Base-by-base conservation (phyloP, 92 coral and sea anemone genomes). In the Umimayanthus kanabou region DNA sequence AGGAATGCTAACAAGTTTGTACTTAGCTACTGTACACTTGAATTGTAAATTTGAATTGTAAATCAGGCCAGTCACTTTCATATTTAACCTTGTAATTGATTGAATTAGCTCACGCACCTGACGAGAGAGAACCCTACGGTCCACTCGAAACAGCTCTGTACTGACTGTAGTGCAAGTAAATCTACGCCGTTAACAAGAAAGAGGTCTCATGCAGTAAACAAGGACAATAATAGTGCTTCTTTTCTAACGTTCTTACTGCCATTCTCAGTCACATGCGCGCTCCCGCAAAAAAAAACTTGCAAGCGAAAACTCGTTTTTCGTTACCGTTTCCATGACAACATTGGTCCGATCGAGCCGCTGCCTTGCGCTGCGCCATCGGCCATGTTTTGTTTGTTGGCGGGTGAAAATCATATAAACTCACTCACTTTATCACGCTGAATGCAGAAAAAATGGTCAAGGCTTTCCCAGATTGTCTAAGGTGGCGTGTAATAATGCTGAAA, bases 221-320 rank as follows among this genome's bases (percentile, higher is more conserved):
- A n/a, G n/a, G n/a, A n/a, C n/a, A n/a, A n/a, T n/a, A n/a, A n/a
- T n/a, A n/a, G n/a, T n/a, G n/a, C n/a, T n/a, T n/a, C n/a, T n/a
- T n/a, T n/a, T n/a, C n/a, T n/a, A n/a, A n/a, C n/a, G n/a, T 66
- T 73, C 0, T 73, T 73, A 73, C 40, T 37, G 77, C 77, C 77
- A 73, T 73, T 73, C 77, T 73, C 77, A 73, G 77, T 73, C 9
- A 73, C 77, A 73, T 16, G 77, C 28, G 77, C 77, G 43, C 77
- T 49, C 85, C 23, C 71, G 71, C 43, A 81, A n/a, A n/a, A n/a
- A n/a, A n/a, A n/a, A n/a, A n/a, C n/a, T n/a, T n/a, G n/a, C n/a
- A n/a, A n/a, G n/a, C 57, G 30, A 39, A 28, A 8, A 43, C 64
- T 80, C 84, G 33, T 40, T 40, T 22, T 29, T 80, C 39, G 39